Base-by-base conservation (phyloP, 1,140 invertebrate species). In the Pseudomyrmex dendroicus region DNA sequence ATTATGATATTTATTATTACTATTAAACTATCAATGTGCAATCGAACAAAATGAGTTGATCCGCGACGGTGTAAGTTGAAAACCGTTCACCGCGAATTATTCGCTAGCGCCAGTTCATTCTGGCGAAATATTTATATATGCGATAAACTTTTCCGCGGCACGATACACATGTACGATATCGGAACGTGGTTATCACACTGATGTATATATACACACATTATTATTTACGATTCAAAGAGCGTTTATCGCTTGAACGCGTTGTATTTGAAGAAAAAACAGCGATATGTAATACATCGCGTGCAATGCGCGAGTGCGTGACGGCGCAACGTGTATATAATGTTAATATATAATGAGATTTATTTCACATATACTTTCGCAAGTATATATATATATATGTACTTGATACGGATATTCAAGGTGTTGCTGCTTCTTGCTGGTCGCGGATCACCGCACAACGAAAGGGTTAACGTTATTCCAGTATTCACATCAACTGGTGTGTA, bases 391-490 rank as follows among this genome's bases (percentile, higher is more conserved):
- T 5, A 48, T 2, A 25, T 48, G 48, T 13, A 25, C 12, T 77
- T 35, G 35, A 35, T 35, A 35, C 35, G 17, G 17, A 67, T 17
- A 54, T 54, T 48, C 48, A 22, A 57, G 52, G 5, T 22, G 68
- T 59, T 13, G 35, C 15, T 1, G 35, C 48, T 78, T 57, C 76
- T 56, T 56, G 25, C 25, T 25, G 13, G 17, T 78, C 66, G 59
- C 64, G 44, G 15, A 78, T 78, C 54, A 78, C 52, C 44, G 52
- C 64, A 48, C 20, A 44, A 15, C 17, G 64, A 70, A 70, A 68
- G 35, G 44, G 20, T 70, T 48, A 70, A 78, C 15, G 64, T 70
- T 78, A 17, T 35, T 54, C 22, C 44, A 56, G 15, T 44, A 15
- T 48, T 48, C 15, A 17, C 2, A 4, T 77, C 50, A 46, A 22